Evolutionary conservation across 1,140 invertebrate species (phyloP).

Genomic region (Platyura marginata): DNA sequence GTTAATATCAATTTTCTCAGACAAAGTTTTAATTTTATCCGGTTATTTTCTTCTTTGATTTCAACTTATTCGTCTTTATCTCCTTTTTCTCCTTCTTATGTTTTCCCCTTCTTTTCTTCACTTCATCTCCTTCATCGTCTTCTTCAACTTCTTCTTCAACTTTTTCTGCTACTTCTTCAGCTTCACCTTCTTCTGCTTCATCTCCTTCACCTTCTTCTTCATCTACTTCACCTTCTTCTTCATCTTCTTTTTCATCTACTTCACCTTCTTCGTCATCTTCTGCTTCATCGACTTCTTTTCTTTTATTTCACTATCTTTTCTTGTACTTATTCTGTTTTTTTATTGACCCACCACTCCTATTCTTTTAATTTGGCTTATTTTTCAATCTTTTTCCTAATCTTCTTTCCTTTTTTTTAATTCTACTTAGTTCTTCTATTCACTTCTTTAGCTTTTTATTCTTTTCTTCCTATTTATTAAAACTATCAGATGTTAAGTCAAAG

Average conservation of each 20-base stretch:
- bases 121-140: too few species aligned
- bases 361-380: not conserved
- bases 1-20: too few species aligned
- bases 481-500: too few species aligned
- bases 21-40: too few species aligned
- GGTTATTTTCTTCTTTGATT: not conserved
- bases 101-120: not conserved
- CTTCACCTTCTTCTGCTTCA: not conserved
- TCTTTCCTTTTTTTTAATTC: too few species aligned
- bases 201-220: not conserved
- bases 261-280: too few species aligned
- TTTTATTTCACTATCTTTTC: not conserved
- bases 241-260: not conserved
- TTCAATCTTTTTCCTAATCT: not conserved
- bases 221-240: not conserved
- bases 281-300: not conserved
- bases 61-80: not conserved
- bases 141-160: not conserved
- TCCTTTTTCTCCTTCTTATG: not conserved
- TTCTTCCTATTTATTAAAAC: too few species aligned
- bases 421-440: too few species aligned
- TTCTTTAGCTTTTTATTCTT: too few species aligned
- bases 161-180: not conserved
- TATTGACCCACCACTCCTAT: not conserved
- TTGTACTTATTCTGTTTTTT: not conserved